These are phyloP conservation scores for Ormyrus pomaceus DNA, from an alignment of 2,888 invertebrate genomes.

Conservation along the genomic window DNA sequence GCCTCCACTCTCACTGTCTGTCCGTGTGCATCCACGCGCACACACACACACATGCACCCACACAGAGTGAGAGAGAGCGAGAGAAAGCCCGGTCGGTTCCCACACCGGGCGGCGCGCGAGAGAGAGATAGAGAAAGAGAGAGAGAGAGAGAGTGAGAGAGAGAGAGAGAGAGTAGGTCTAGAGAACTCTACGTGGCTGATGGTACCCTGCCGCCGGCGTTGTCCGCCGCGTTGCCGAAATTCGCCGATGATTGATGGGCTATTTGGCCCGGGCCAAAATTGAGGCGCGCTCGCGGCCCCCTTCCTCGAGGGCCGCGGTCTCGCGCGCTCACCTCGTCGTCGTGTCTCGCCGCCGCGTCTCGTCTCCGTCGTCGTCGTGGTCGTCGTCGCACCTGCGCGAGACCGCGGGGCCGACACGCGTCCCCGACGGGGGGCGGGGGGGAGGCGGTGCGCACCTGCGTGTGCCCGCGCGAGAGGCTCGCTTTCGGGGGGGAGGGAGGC, in stretches of 20 bases:
- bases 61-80: neutral
- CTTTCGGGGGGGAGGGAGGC: neutral
- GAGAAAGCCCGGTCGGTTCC: neutral
- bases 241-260: slow-evolving; percentile 74
- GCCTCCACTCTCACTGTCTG: slow-evolving; percentile 33
- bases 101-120: slow-evolving; percentile 13
- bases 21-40: neutral
- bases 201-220: slow-evolving; percentile 73
- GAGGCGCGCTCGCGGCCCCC: no score
- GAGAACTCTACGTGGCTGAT: slow-evolving; percentile 74
- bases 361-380: no score
- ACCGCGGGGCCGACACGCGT: no score
- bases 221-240: slow-evolving; percentile 75
- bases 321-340: no score
- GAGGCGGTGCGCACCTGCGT: neutral
- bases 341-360: no score
- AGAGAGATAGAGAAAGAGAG: slow-evolving; percentile 30
- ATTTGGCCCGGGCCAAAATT: slow-evolving; percentile 71
- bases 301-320: no score
- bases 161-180: slow-evolving; percentile 60
- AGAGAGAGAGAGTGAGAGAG: slow-evolving; percentile 35
- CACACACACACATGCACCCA: neutral
- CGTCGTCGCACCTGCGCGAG: no score
- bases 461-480: neutral
- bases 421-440: no score